Percentiles rank a stretch among this genome's conserved stretches.
These are phyloP conservation scores for Pogoniulus pusillus DNA, from an alignment of 2,797 vertebrate species.

Conservation along the genomic window DNA sequence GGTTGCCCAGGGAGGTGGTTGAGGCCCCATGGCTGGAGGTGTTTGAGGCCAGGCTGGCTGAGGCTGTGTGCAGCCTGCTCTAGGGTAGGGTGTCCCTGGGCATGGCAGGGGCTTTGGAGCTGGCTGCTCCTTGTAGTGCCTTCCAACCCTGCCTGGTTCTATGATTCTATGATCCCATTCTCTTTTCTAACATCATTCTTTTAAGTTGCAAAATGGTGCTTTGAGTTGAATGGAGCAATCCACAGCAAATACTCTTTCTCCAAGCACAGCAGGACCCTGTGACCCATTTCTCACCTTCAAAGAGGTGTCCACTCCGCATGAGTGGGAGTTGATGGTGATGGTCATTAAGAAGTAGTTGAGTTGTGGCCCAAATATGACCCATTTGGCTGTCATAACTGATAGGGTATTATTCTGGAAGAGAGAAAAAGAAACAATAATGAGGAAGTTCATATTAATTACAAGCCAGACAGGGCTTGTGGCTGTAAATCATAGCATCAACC, in stretches of 20 bases:
- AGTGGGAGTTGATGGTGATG: background rate
- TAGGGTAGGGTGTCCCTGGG: too few species aligned
- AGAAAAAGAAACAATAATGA: background rate
- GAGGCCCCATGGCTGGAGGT: too few species aligned
- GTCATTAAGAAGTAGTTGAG: background rate
- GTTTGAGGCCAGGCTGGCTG: too few species aligned
- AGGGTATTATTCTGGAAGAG: constrained; percentile 26
- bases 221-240: background rate
- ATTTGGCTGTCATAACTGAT: background rate
- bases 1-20: too few species aligned
- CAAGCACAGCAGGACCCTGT: background rate
- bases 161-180: too few species aligned
- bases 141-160: too few species aligned
- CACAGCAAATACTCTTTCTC: background rate
- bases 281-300: background rate
- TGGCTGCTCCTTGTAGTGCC: too few species aligned
- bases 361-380: background rate
- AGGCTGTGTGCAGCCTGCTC: too few species aligned
- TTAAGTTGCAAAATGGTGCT: background rate
- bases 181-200: background rate
- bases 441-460: constrained; percentile 39
- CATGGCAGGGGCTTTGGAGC: too few species aligned
- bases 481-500: too few species aligned
- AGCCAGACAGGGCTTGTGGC: constrained; percentile 27
- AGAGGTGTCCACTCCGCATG: background rate